Evolutionary conservation across 2,888 invertebrate species (phyloP), one percentile per base, ranked within the genome.

Genomic region (Drosophila ezoana): DNA sequence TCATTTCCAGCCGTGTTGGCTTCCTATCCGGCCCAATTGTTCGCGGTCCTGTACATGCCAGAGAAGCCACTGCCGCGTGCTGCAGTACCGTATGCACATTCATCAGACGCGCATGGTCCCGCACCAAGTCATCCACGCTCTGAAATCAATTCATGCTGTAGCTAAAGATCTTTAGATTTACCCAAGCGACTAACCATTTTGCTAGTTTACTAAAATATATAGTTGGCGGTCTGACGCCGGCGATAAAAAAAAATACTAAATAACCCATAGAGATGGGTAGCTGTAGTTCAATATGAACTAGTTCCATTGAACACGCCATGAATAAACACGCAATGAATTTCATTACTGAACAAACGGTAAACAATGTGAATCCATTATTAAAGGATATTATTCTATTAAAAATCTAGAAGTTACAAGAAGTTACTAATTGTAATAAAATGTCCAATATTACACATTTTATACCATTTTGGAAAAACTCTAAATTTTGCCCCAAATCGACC

Each of bases 21-120:
- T 64, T 45, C 8, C 72, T 67, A 44, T 91, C 91, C 0, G 87
- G 79, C 0, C 91, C 90, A 18, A 91, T 64, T 3, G 90, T 86
- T 0, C 91, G 86, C 28, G 84, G 85, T n/a, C 80, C 85, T 11
- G 83, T 69, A 37, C 72, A 68, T 1, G 49, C 4, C 2, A 76
- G 13, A 5, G 81, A 80, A 3, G 80, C 81, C 3, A 71, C 5
- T 4, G 79, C 82, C 8, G 82, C 82, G 13, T 79, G 79, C 20
- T 76, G 79, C 11, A 87, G 48, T n/a, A 69, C 84, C 5, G 60
- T 43, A 14, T 81, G 71, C 16, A 82, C 32, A n/a, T 66, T 72
- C 8, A 64, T n/a, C 6, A 79, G 28, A 13, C 35, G 40, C 5
- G 66, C 43, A 16, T 66, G 53, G 10, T 76, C 60, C 6, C 51